Percentiles rank a stretch among this genome's conserved stretches.
These are phyloP conservation scores for Eidolon dupreanum DNA, from an alignment of 2,797 vertebrate genomes.

Conservation along the genomic window DNA sequence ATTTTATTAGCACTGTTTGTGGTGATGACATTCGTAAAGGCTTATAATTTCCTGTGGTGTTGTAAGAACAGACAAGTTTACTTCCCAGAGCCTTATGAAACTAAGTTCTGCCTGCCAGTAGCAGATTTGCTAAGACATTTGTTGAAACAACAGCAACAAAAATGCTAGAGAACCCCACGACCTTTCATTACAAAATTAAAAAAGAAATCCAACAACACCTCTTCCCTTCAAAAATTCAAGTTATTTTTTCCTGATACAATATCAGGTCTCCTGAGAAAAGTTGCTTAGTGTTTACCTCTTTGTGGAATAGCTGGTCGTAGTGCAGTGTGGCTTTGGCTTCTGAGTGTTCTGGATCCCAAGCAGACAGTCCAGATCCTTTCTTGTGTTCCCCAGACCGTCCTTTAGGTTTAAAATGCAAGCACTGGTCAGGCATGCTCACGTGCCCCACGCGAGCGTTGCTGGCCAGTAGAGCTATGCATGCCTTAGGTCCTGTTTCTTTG, in stretches of 20 bases:
- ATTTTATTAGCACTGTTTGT: slow-evolving; percentile 29
- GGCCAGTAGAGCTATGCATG: neutral
- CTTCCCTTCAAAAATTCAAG: neutral
- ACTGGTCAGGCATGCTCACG: neutral
- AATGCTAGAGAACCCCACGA: neutral
- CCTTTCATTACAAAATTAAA: neutral
- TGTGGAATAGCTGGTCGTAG: neutral
- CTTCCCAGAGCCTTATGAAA: neutral
- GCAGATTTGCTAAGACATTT: neutral
- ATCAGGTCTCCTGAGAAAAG: neutral
- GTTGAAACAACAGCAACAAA: slow-evolving; percentile 6
- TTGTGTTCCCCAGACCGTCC: neutral
- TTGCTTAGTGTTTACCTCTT: neutral
- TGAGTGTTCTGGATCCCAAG: neutral
- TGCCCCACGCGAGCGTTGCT: neutral
- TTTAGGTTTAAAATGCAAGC: neutral
- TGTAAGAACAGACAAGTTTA: neutral
- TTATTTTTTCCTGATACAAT: neutral
- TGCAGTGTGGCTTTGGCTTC: neutral
- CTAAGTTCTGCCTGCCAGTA: neutral
- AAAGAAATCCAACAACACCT: neutral
- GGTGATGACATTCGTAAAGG: neutral
- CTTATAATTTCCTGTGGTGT: neutral
- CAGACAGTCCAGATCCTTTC: neutral
- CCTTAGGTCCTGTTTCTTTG: neutral